Evolutionary conservation across 2,797 vertebrate genomes (phyloP).

Genomic region (Sylvia borin): DNA sequence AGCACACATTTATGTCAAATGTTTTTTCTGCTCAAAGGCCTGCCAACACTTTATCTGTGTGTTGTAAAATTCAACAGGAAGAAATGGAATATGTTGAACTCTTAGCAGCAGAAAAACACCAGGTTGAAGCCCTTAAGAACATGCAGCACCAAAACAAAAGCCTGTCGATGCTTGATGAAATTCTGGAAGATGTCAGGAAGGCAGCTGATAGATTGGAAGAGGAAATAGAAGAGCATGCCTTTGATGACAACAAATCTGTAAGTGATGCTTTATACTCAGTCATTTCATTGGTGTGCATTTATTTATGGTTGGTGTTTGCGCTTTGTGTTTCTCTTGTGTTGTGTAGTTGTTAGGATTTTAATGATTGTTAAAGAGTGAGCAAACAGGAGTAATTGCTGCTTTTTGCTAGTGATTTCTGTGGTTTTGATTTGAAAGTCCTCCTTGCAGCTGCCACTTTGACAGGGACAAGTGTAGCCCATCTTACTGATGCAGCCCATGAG

Average conservation of each 20-base stretch:
- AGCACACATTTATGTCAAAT: background rate
- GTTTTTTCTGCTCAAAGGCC: background rate
- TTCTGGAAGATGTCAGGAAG: constrained; percentile 93
- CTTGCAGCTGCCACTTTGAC: background rate
- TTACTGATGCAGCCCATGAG: background rate
- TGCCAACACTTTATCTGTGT: background rate
- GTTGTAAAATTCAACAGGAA: constrained; percentile 80
- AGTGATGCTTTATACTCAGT: constrained; percentile 13
- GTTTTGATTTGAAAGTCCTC: background rate
- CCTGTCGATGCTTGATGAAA: constrained; percentile 93
- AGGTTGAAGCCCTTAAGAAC: constrained; percentile 89
- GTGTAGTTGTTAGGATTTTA: background rate
- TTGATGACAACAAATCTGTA: constrained; percentile 95
- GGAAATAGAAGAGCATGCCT: constrained; percentile 95
- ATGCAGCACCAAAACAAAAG: constrained; percentile 91
- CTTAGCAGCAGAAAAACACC: constrained; percentile 94
- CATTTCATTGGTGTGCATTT: background rate
- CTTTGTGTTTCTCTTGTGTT: background rate
- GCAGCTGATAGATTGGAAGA: constrained; percentile 96
- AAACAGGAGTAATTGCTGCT: background rate
- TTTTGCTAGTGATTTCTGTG: background rate
- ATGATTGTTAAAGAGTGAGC: background rate
- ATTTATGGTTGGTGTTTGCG: background rate
- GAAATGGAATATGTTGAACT: constrained; percentile 95
- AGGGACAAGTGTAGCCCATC: background rate